Conservation (phyloP, 1,140 invertebrate genomes). For the Cyclargus thomasi region DNA sequence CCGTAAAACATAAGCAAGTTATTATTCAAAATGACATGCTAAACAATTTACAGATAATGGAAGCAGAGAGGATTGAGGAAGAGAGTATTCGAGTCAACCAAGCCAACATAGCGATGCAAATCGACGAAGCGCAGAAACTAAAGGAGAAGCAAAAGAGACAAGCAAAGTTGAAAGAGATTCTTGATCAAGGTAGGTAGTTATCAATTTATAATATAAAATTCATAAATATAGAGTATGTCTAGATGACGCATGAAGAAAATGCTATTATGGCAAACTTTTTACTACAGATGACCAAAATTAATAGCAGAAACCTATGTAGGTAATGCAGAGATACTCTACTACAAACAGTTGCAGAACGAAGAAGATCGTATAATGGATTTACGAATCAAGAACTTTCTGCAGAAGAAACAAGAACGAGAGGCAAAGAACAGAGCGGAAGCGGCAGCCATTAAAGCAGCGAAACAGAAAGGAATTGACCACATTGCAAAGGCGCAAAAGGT, state of each 20-base stretch:
- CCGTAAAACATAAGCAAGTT: no score
- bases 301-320: constrained; percentile 32
- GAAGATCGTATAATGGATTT: constrained; percentile 63
- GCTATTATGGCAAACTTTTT: no score
- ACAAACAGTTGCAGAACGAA: constrained; percentile 65
- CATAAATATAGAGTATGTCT: background rate
- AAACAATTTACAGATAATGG: constrained; percentile 60
- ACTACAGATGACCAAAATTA: no score
- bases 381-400: constrained; percentile 60
- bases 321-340: constrained; percentile 64
- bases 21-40: no score
- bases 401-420: constrained; percentile 60
- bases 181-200: constrained; percentile 56
- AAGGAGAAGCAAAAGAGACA: constrained; percentile 57
- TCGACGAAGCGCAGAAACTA: constrained; percentile 64
- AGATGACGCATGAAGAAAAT: background rate
- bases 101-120: constrained; percentile 65
- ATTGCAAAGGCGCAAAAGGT: constrained; percentile 72
- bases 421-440: constrained; percentile 49
- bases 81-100: constrained; percentile 79
- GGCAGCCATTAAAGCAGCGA: constrained; percentile 60
- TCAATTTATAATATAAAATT: background rate
- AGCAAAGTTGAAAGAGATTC: constrained; percentile 58
- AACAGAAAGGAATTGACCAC: constrained; percentile 66
- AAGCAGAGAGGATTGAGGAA: constrained; percentile 80